Percentiles rank a stretch among this genome's conserved stretches.
Evolutionary conservation across 2,888 invertebrate genomes (phyloP).

Genomic region (Meta bourneti): DNA sequence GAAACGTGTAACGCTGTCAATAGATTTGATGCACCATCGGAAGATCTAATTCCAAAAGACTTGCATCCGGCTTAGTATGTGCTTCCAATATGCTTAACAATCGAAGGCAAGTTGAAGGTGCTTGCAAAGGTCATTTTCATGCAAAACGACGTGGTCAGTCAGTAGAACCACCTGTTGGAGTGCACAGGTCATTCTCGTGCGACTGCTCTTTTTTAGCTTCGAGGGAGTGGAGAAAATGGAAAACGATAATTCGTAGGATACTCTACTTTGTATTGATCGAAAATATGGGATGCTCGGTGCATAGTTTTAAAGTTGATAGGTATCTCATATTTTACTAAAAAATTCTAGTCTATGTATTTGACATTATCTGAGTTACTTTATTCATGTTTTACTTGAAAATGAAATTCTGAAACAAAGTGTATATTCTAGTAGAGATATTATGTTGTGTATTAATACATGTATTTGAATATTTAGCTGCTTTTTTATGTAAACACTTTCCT

Average conservation of each 20-base stretch:
- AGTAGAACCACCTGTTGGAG: background rate
- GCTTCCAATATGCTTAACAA: background rate
- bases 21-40: background rate
- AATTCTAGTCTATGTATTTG: too few relatives aligned
- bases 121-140: background rate
- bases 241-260: background rate
- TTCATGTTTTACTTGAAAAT: too few relatives aligned
- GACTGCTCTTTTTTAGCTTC: background rate
- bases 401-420: too few relatives aligned
- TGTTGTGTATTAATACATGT: too few relatives aligned
- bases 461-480: too few relatives aligned
- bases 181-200: background rate
- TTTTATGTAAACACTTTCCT: too few relatives aligned
- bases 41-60: background rate
- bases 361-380: too few relatives aligned
- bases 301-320: too few relatives aligned
- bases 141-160: background rate
- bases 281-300: background rate
- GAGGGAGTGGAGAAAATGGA: background rate
- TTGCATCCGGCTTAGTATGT: background rate
- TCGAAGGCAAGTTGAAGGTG: background rate
- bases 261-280: background rate
- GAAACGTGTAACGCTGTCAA: background rate
- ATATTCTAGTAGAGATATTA: too few relatives aligned
- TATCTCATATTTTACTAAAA: too few relatives aligned